These are phyloP conservation scores for Lerema accius DNA, from an alignment of 1,140 invertebrate species.

Conservation along the genomic window DNA sequence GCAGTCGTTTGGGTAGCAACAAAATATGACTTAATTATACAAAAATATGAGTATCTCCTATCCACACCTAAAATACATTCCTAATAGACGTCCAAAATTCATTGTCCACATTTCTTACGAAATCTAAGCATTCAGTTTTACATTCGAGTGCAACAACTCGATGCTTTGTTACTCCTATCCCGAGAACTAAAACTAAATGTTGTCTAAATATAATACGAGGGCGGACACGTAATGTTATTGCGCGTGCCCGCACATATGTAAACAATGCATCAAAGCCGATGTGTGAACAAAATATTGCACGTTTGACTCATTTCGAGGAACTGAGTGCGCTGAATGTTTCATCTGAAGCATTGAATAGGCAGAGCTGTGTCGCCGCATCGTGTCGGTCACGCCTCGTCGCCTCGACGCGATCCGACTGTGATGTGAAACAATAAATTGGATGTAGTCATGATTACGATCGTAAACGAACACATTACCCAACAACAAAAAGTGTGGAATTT, in stretches of 20 bases:
- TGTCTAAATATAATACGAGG: not conserved
- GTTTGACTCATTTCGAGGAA: slow-evolving; percentile 56
- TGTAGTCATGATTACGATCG: slow-evolving; percentile 24
- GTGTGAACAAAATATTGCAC: slow-evolving; percentile 46
- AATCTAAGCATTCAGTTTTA: too few species aligned
- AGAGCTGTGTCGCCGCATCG: slow-evolving; percentile 43
- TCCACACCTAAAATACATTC: too few species aligned
- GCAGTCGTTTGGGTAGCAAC: not conserved
- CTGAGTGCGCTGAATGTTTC: slow-evolving; percentile 63
- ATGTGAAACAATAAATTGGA: slow-evolving; percentile 34
- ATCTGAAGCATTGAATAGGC: slow-evolving; percentile 65
- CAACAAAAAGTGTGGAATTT: slow-evolving; percentile 29
- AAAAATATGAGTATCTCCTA: too few species aligned
- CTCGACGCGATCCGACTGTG: slow-evolving; percentile 19
- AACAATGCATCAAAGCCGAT: slow-evolving; percentile 12
- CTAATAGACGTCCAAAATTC: too few species aligned
- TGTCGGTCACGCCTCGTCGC: slow-evolving; percentile 30
- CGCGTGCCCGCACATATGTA: not conserved
- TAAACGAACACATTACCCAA: slow-evolving; percentile 29
- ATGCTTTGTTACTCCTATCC: too few species aligned
- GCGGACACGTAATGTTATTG: not conserved
- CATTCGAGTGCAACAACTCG: too few species aligned
- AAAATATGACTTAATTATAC: too few species aligned
- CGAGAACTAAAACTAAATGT: not conserved
- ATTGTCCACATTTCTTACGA: too few species aligned